A percentile compares a stretch with the other conserved stretches of the same genome.
phyloP scores from a whole-genome alignment of 2,797 vertebrate species.

The Xerus rutilus region DNA sequence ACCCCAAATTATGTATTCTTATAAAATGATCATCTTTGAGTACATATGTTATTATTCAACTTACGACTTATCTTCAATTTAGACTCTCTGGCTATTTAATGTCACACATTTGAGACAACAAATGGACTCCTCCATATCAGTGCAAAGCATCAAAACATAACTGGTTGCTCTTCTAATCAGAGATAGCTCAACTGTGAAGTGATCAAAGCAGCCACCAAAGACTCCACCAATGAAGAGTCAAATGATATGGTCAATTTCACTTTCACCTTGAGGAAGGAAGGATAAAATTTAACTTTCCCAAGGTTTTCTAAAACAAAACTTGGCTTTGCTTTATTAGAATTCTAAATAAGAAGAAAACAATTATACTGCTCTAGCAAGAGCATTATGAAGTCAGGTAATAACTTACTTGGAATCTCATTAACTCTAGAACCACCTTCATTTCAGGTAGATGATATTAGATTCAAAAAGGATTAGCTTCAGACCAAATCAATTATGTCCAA shows the following conservation, averaged over 20 bases:
- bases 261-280: not conserved
- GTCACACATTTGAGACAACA: not conserved
- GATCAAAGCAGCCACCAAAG: not conserved
- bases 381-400: not conserved
- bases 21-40: not conserved
- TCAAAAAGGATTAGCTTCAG: not conserved
- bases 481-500: conserved; percentile 63
- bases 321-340: not conserved
- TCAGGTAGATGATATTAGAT: not conserved
- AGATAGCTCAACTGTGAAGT: not conserved
- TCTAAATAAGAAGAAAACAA: conserved; percentile 5
- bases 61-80: not conserved
- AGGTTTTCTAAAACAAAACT: not conserved
- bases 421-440: not conserved
- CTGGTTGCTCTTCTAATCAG: not conserved
- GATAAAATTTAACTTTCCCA: not conserved
- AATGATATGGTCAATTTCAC: not conserved
- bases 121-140: not conserved
- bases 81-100: not conserved
- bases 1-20: not conserved
- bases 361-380: not conserved
- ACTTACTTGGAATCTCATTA: not conserved
- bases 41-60: not conserved
- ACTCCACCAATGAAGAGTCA: not conserved
- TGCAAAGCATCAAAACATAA: not conserved